Evolutionary conservation across 2,888 invertebrate species (phyloP), one percentile per base, ranked within the genome.

Genomic region (Podotricha telesiphe): DNA sequence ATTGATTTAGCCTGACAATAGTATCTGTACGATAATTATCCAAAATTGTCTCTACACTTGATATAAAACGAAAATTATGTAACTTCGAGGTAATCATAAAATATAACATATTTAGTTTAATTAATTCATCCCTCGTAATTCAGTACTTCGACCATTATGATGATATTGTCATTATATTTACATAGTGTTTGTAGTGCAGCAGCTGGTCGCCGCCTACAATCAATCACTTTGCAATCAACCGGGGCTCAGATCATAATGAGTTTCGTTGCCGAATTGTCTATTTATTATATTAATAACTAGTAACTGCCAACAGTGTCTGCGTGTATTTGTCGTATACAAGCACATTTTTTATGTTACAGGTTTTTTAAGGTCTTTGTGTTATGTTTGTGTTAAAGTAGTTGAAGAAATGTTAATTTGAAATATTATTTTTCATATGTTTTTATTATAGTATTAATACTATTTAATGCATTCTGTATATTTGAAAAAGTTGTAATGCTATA

Each of bases 201-300:
- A 82, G 80, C 83, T 70, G 72, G 56, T 56, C 51, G 37, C 50
- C 61, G 55, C 65, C 59, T 72, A 69, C 71, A 70, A 75, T 73
- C 73, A 73, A 72, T 72, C 73, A 75, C 72, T 67, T 68, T 68
- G 71, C 53, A 75, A 75, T 73, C 72, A 73, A 67, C 42, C 42
- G 56, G 67, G 51, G 58, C 65, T 70, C 68, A 67, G 62, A 69
- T 73, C 70, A 73, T 67, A 70, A 73, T 67, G 72, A 66, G 61
- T 58, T 66, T 66, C 45, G 59, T 28, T 28, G 59, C 22, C 28
- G n/a, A 28, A 45, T n/a, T 45, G 22, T 59, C 40, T 42, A 15
- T 58, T 45, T 59, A 45, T 59, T 10, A 55, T 59, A 59, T 45
- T 45, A 45, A 59, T 59, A 45, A 45, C 17, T 45, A 59, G 22